Conservation (phyloP, 2,113 vertebrate genomes). For the Thymallus thymallus region DNA sequence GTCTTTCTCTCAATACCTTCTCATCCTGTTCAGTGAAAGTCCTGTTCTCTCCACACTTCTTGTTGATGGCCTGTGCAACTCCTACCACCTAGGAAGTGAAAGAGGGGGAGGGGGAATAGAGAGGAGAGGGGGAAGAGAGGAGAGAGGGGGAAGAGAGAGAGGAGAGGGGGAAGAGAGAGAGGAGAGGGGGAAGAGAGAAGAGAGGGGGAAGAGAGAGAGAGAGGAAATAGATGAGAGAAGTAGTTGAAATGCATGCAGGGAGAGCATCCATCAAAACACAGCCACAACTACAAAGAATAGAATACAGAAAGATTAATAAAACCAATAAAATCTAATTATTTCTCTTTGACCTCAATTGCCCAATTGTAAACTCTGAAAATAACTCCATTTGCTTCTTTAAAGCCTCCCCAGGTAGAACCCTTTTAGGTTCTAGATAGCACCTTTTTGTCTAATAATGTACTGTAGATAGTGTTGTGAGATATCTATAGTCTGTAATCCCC, state of each 20-base stretch:
- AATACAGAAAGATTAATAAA: neutral
- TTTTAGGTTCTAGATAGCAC: too few species aligned
- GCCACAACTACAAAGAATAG: too few species aligned
- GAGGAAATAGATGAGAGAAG: too few species aligned
- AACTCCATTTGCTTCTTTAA: neutral
- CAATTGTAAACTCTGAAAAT: neutral
- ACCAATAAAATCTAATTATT: neutral
- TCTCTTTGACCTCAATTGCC: too few species aligned
- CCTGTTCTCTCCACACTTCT: conserved; percentile 85
- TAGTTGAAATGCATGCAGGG: neutral
- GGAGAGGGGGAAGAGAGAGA: neutral
- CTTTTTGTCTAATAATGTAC: neutral
- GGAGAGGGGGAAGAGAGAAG: conserved; percentile 1
- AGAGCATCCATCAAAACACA: neutral
- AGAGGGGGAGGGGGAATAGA: neutral
- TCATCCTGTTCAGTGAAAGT: conserved; percentile 97
- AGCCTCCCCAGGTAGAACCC: too few species aligned
- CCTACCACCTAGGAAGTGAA: conserved; percentile 87
- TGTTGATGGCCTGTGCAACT: conserved; percentile 98
- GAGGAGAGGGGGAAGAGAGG: neutral
- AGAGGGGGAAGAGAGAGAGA: conserved; percentile 27
- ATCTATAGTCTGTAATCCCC: neutral
- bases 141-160: conserved; percentile 15
- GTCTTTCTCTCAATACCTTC: conserved; percentile 75
- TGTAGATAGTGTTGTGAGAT: neutral